Percentiles rank a stretch among this genome's conserved stretches.
Evolutionary conservation across 2,113 vertebrate species (phyloP).

Genomic region (Oncorhynchus masou): DNA sequence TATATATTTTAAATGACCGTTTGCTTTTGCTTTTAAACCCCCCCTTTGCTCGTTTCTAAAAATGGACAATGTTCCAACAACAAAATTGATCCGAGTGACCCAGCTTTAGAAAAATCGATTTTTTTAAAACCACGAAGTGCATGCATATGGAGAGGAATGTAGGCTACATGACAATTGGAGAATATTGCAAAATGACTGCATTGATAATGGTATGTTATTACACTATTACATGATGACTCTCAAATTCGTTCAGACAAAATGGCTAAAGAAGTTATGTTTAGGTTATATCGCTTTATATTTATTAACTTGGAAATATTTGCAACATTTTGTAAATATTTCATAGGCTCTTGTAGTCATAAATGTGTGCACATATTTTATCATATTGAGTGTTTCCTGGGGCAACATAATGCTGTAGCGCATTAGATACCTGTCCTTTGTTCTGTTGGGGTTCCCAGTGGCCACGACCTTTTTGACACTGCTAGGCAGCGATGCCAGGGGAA

Average conservation of each 20-base stretch:
- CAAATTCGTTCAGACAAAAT: background rate
- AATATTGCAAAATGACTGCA: background rate
- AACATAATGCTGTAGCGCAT: constrained; percentile 21
- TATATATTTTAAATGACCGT: background rate
- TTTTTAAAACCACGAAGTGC: constrained; percentile 26
- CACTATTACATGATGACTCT: background rate
- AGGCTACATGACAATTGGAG: constrained; percentile 38
- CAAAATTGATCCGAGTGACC: constrained; percentile 65
- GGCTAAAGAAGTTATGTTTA: background rate
- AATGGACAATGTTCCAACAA: constrained; percentile 49
- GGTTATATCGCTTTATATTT: background rate
- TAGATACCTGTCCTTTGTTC: constrained; percentile 51
- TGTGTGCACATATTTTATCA: background rate
- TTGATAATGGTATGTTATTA: background rate
- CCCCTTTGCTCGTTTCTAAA: constrained; percentile 22
- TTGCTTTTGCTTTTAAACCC: background rate
- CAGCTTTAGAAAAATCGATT: constrained; percentile 57
- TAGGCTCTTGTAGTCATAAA: background rate
- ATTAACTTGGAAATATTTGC: background rate
- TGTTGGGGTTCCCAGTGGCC: constrained; percentile 32
- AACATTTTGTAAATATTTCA: background rate
- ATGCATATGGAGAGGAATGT: constrained; percentile 34
- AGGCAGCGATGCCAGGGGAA: constrained; percentile 43
- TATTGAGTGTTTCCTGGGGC: constrained; percentile 15
- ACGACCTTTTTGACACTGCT: constrained; percentile 55